Base-by-base conservation (phyloP, 1,140 invertebrate genomes). In the Nasonia vitripennis region DNA sequence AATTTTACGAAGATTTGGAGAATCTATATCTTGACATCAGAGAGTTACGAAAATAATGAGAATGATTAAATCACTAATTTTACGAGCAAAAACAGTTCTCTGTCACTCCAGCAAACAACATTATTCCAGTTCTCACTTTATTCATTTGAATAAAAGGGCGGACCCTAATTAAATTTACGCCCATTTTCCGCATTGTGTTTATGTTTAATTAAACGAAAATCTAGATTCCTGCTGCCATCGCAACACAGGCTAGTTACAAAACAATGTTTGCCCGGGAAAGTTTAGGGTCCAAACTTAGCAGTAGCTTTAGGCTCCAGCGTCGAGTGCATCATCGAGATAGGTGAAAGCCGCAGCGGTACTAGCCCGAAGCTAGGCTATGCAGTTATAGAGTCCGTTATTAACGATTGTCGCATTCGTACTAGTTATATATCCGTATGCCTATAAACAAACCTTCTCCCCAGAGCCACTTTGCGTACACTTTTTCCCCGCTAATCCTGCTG, bases 151-250 rank as follows among this genome's bases (percentile, higher is more conserved):
- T n/a, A 0, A 37, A 37, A n/a, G 48, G 14, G 12, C 12, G 12
- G 2, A 2, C 55, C 20, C n/a, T 62, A 31, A 31, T 31, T 31
- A 71, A 71, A 10, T 31, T 31, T 14, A 31, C 55, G 20, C 23
- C 27, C 70, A 31, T 31, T 31, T 34, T 34, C 70, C 11, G 17
- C 20, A 34, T 17, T n/a, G 45, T 14, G 41, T 77, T 77, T 77
- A 77, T 77, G 74, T 77, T 77, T 77, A 77, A 77, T 77, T 77
- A 77, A 77, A 51, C n/a, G 74, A n/a, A 48, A 11, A 77, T 45
- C 74, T 23, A 77, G 3, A 27, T 27, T 51, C 10, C 37, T 2
- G n/a, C 12, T 51, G 41, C 37, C 7, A 0, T 11, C 37, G 51
- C 31, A 48, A n/a, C 17, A 34, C 37, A 41, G 14, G 17, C 14